Evolutionary conservation across 2,888 invertebrate species (phyloP), one percentile per base, ranked within the genome.

Genomic region (Trichacis sp.): DNA sequence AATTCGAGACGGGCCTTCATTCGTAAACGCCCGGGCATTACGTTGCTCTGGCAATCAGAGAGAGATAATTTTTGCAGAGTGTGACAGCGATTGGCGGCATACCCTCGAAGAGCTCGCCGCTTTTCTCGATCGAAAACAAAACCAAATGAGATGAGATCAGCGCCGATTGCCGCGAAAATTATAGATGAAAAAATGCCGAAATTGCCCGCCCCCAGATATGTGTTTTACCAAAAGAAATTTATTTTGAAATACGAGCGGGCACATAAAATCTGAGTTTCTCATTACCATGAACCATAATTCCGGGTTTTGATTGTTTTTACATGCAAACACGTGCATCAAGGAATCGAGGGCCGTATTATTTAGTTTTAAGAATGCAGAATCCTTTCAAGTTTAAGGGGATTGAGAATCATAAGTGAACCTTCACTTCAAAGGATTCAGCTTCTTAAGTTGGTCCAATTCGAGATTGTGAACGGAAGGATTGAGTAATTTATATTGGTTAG

Each of bases 51-150:
- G 70, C 72, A 71, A 76, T 76, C 74, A 61, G 56, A 45, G 55
- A 56, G 64, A 64, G 69, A 76, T 75, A 71, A 74, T 71, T 76
- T 73, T 72, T 68, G 67, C 69, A 64, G 68, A 73, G 69, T 71
- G 50, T 64, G 70, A 71, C 76, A 60, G 46, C 24, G 52, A 43
- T 55, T 47, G 49, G 58, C 45, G 50, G 19, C 12, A 33, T 33
- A 29, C 33, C 18, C 9, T n/a, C n/a, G n/a, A n/a, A 38, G 19
- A 18, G 40, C 18, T 14, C 20, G 30, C 15, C 18, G 33, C 49
- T 48, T 53, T 63, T 49, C 47, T 50, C 30, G 20, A 20, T 56
- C 15, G 33, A 24, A 50, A 45, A 53, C 40, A 45, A 50, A 50
- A 45, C 45, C 36, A 50, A 45, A 49, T 20, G 42, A 33, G 48